These are phyloP conservation scores for Isoperla grammatica DNA, from an alignment of 2,888 invertebrate species.

Conservation along the genomic window DNA sequence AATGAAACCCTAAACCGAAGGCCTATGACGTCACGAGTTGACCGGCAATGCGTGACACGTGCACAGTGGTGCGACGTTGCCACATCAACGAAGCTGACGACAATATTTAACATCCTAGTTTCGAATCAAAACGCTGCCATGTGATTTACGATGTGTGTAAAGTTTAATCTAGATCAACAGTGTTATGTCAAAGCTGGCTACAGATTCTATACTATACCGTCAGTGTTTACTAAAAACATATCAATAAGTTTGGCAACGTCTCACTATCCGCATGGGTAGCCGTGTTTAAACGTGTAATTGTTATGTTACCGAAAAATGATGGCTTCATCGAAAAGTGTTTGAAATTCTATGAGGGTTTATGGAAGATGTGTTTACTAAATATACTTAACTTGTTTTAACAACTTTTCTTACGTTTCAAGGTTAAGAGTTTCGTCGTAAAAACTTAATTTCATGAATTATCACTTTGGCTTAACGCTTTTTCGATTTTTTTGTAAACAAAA, in stretches of 20 bases:
- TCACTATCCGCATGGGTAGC: not conserved
- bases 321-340: conserved; percentile 2
- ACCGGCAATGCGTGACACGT: too few species aligned
- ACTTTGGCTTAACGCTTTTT: too few species aligned
- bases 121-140: not conserved
- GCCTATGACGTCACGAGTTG: too few species aligned
- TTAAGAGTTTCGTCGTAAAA: too few species aligned
- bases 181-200: not conserved
- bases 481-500: too few species aligned
- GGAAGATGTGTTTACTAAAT: not conserved
- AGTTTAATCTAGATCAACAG: not conserved
- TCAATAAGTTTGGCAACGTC: not conserved
- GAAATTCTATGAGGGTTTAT: not conserved
- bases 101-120: not conserved
- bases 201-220: too few species aligned
- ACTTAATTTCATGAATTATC: too few species aligned
- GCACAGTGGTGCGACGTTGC: too few species aligned
- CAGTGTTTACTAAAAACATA: not conserved
- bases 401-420: not conserved
- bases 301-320: conserved; percentile 1
- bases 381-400: not conserved
- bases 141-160: not conserved
- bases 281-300: conserved; percentile 3
- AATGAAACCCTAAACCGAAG: too few species aligned
- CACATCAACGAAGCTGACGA: too few species aligned